These are phyloP conservation scores for Xestia sexstrigata DNA, from an alignment of 2,888 invertebrate genomes.

Conservation along the genomic window DNA sequence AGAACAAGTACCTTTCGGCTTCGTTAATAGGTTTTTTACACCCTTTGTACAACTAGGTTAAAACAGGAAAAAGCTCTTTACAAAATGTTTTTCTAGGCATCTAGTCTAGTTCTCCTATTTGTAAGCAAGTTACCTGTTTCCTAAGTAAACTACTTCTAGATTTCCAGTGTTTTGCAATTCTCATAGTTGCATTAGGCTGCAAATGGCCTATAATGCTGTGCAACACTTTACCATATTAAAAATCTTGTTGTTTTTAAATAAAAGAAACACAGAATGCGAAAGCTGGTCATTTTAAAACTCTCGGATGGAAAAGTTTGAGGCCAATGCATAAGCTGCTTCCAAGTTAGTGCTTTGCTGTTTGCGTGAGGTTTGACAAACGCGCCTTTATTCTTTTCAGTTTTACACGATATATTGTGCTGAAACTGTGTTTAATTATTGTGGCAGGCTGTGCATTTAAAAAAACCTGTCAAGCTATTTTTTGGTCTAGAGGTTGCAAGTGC, in stretches of 20 bases:
- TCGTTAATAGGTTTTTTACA: too few species aligned
- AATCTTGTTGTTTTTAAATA: conserved; percentile 6
- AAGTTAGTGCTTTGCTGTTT: neutral
- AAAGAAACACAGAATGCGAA: neutral
- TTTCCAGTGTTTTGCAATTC: conserved; percentile 36
- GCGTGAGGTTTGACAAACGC: neutral
- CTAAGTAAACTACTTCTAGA: neutral
- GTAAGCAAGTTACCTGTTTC: neutral
- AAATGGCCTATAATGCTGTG: neutral
- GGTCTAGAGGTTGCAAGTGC: too few species aligned
- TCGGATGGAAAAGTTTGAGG: conserved; percentile 15
- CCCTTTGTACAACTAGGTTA: neutral
- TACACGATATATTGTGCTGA: neutral
- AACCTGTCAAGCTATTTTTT: too few species aligned
- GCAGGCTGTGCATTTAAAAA: too few species aligned
- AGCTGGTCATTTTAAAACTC: conserved; percentile 1
- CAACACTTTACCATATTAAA: conserved; percentile 38
- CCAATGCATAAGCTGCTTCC: neutral
- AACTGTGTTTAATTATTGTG: too few species aligned
- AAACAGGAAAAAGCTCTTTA: neutral
- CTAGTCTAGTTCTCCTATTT: neutral
- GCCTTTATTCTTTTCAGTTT: neutral
- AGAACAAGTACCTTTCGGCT: too few species aligned
- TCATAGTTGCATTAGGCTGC: conserved; percentile 11
- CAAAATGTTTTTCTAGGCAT: neutral